Base-by-base conservation (phyloP, 2,113 vertebrate genomes). In the Hypomesus transpacificus region DNA sequence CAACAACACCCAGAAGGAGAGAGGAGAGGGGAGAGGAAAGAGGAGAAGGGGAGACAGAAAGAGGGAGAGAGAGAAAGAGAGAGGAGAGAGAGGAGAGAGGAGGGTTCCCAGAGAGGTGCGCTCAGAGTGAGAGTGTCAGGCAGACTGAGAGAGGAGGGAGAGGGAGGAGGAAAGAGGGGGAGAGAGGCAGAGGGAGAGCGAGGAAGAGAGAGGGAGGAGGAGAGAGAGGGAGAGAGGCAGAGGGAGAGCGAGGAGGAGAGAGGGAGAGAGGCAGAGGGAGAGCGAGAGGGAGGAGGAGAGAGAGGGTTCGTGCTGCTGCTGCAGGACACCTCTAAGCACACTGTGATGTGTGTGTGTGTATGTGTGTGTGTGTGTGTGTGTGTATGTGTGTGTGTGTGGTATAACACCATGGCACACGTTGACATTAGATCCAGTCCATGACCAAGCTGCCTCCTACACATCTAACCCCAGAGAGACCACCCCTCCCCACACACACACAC, bases 241-340 rank as follows among this genome's bases (percentile, higher is more conserved):
- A 24, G 24, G 24, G 24, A 24, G 24, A 24, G 24, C 24, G 24
- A 24, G 24, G 24, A 24, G 24, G 24, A 24, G 24, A 24, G 24
- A 24, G 24, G 24, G 64, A 78, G 59, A 60, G 57, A 65, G 26
- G 63, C 70, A 71, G 81, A 83, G 72, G 74, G 79, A 71, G 54
- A 68, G 71, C 60, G 50, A 7, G 65, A 75, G 34, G 52, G 60
- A 67, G 62, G 57, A 57, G 54, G 61, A 67, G 66, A 69, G 50
- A 73, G 31, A 60, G 57, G 52, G 65, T 62, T 58, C 51, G 31
- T 69, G 71, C 50, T 72, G 77, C 69, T 82, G 69, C 83, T 74
- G 70, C 83, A 78, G 80, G 84, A 85, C 82, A 66, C 69, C 18
- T 79, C 68, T 28, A 20, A 20, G 69, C 52, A 46, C 61, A 63